Evolutionary conservation across 2,888 invertebrate genomes (phyloP), one percentile per base, ranked within the genome.

Genomic region (Catocala sponsa): DNA sequence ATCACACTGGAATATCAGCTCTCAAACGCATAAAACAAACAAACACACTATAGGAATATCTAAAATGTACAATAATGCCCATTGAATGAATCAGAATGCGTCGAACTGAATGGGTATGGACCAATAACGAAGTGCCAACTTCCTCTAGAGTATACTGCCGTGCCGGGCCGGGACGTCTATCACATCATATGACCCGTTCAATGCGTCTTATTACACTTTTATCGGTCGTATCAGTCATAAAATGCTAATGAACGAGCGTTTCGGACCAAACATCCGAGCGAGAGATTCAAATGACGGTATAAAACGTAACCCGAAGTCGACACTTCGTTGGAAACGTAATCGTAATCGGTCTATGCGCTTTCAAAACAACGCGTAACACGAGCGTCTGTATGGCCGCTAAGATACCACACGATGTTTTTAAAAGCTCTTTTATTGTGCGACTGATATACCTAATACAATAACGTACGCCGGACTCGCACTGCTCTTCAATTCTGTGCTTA

Each of bases 191-290:
- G 93, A 89, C 88, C 91, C 89, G 90, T 84, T 90, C 85, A 92
- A 91, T 92, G 92, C 87, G 85, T 93, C 94, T 93, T 92, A 94
- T 94, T 94, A 93, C 93, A 92, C 85, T 90, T 93, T 94, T 94
- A 94, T 94, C 90, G 92, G 87, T 89, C 91, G 92, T 94, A 94
- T 94, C 91, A 91, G 85, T 94, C 94, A 92, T 94, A 94, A 94
- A 94, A 94, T 94, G 92, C 91, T 94, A 94, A 94, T 94, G 94
- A 93, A 93, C 89, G 90, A 87, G 84, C 91, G 85, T 89, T 89
- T 90, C 88, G 91, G 92, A 90, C 92, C 92, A 94, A 94, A 94
- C 93, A 94, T 94, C 93, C 92, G 94, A 94, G 92, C 89, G 84
- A 88, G 85, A 93, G 93, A 93, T 94, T 94, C 94, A 88, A 93